Evolutionary conservation across 2,797 vertebrate genomes (phyloP).

Genomic region (Hylomyscus alleni): DNA sequence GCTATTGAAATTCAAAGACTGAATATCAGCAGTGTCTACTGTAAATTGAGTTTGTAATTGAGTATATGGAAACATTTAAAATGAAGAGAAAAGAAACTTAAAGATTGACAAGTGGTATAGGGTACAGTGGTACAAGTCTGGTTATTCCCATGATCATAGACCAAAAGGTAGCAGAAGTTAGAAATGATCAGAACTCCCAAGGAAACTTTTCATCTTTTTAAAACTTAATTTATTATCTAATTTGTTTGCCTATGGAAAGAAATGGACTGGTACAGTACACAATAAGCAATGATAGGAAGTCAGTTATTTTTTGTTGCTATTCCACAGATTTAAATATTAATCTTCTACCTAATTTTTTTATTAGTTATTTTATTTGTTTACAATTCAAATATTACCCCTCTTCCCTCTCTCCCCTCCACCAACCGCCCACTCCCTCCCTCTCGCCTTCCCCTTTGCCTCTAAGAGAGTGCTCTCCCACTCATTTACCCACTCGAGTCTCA

Average conservation of each 20-base stretch:
- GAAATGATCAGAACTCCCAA: background rate
- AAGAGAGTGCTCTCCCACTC: background rate
- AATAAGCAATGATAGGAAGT: background rate
- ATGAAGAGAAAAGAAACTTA: background rate
- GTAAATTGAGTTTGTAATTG: background rate
- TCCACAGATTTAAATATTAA: background rate
- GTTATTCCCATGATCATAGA: background rate
- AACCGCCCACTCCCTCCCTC: background rate
- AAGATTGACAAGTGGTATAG: background rate
- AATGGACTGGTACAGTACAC: background rate
- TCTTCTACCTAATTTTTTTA: background rate
- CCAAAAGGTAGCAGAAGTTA: background rate
- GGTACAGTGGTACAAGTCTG: background rate
- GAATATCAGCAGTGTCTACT: background rate
- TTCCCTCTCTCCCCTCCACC: background rate
- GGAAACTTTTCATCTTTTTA: background rate
- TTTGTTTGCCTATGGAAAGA: conserved; percentile 29
- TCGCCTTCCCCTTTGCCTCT: background rate
- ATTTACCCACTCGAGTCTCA: too few relatives aligned
- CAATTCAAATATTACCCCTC: background rate
- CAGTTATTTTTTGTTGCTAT: background rate
- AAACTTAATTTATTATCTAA: background rate
- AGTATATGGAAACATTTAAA: background rate
- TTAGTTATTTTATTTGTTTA: background rate
- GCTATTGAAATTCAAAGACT: background rate